Base-by-base conservation (phyloP, 2,888 invertebrate species). In the Geophilus truncorum region DNA sequence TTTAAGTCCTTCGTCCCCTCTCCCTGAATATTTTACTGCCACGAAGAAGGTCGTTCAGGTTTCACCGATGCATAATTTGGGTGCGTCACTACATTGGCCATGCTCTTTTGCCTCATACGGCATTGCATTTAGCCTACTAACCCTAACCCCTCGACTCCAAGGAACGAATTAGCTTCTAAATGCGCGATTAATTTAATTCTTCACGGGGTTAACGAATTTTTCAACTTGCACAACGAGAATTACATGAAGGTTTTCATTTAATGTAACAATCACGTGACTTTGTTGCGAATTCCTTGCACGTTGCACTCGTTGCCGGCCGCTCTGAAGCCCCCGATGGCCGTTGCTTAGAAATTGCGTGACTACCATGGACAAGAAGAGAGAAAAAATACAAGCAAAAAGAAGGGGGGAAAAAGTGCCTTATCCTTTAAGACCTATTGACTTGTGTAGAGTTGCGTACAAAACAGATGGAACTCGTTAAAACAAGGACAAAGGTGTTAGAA, bases 351-450 rank as follows among this genome's bases (percentile, higher is more conserved):
- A 51, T 51, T 51, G 51, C 51, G 51, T 51, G 51, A 51, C 51
- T 51, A 51, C 70, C 70, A 70, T 70, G 28, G 70, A 28, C 70
- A 70, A 70, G 28, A 28, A 3, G 70, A 70, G 18, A 62, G 28
- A 70, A 28, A 62, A 62, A 23, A 62, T 45, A 45, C 45, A 0
- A 51, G 6, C 15, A 51, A 51, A 18, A 18, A n/a, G 6, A 32
- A 32, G 9, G 32, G 32, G 32, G 32, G 15, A 45, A 70, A 70
- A 28, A 70, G 10, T 28, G 6, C 28, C n/a, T 70, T 28, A 70
- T 70, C 70, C 70, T 70, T 70, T 70, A 70, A 70, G 70, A 70
- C 28, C 70, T 70, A 70, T 70, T 70, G 70, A 70, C 25, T 70
- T 10, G 70, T 25, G n/a, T 15, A 9, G 70, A 15, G 70, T 10